phyloP scores from a whole-genome alignment of 2,113 vertebrate species.

The human (Homo sapiens) region GRCh38 chr2:50003501-50004000 shows the following conservation, averaged over 20 bases:
- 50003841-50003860: not conserved
- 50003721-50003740: not conserved
- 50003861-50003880: not conserved
- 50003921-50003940: not conserved
- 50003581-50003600: not conserved
- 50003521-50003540: slow-evolving; percentile 48
- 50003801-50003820: not conserved
- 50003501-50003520: slow-evolving; percentile 53
- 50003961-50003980: not conserved
- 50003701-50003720: slow-evolving; percentile 31
- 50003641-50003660: not conserved
- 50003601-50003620: not conserved
- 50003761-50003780: not conserved
- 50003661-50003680: not conserved
- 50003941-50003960: not conserved
- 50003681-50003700: not conserved
- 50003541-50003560: not conserved
- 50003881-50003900: not conserved
- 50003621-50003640: not conserved
- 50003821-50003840: not conserved
- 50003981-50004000: not conserved
- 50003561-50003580: slow-evolving; percentile 39
- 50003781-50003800: not conserved
- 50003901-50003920: not conserved
- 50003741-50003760: not conserved